Evolutionary conservation across 2,113 vertebrate genomes (phyloP).

Genomic region (Eulemur rufifrons): DNA sequence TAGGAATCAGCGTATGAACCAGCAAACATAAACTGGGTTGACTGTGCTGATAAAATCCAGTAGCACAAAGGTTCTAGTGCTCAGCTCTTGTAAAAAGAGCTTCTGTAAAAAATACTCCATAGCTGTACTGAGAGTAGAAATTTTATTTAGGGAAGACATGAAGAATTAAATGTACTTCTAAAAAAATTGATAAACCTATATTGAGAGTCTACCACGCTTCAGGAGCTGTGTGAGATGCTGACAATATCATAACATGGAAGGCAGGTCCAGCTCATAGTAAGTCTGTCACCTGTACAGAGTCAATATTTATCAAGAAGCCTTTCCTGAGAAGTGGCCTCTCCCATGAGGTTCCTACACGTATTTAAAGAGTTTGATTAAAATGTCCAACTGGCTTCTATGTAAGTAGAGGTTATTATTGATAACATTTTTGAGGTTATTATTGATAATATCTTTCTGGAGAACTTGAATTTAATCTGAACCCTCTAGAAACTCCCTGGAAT

Average conservation of each 20-base stretch:
- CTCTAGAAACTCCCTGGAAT: neutral
- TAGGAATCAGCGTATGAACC: neutral
- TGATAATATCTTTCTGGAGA: neutral
- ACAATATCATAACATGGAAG: neutral
- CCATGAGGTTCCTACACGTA: neutral
- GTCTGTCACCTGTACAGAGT: neutral
- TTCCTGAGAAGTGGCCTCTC: neutral
- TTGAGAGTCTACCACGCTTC: neutral
- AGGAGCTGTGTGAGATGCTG: neutral
- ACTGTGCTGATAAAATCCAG: neutral
- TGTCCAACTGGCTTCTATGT: neutral
- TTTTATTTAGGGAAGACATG: neutral
- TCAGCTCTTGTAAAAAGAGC: neutral
- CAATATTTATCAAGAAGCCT: neutral
- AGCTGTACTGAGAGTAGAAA: neutral
- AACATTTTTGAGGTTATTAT: neutral
- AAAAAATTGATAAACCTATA: neutral
- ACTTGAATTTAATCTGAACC: neutral
- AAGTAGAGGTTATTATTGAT: neutral
- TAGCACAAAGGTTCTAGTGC: neutral
- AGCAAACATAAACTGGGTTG: neutral
- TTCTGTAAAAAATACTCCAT: neutral
- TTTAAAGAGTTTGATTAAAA: neutral
- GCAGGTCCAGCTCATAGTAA: rapidly evolving
- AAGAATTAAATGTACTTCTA: neutral